Evolutionary conservation across 2,888 invertebrate species (phyloP).

Genomic region (Drosophila fulvimacula): DNA sequence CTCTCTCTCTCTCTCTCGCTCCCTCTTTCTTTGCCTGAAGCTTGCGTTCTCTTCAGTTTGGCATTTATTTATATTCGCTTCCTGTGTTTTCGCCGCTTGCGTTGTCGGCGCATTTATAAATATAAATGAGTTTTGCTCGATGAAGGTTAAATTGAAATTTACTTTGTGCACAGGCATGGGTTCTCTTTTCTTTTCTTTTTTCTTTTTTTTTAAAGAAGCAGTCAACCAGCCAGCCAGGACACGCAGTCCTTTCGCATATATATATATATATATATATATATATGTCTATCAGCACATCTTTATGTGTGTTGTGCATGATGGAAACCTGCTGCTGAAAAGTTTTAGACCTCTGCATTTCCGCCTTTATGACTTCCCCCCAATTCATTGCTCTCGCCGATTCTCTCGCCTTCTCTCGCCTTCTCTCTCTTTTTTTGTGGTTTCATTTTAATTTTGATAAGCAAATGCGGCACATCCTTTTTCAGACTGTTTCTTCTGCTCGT

Average conservation of each 20-base stretch:
- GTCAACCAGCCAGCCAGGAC: slow-evolving; percentile 15
- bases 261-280: background rate
- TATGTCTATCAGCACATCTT: background rate
- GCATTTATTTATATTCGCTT: slow-evolving; percentile 73
- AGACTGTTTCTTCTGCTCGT: background rate
- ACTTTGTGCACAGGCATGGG: slow-evolving; percentile 52
- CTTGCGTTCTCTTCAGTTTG: slow-evolving; percentile 31
- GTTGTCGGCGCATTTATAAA: slow-evolving; percentile 83
- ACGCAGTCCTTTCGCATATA: slow-evolving; percentile 25
- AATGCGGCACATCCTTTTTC: slow-evolving; percentile 62
- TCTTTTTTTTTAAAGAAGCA: slow-evolving; percentile 40
- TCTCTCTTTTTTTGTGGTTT: slow-evolving; percentile 42
- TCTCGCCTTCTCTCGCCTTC: slow-evolving; percentile 7
- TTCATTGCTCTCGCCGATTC: slow-evolving; percentile 1
- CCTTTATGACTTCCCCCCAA: slow-evolving; percentile 33
- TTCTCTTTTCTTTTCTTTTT: slow-evolving; percentile 39
- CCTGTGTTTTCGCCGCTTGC: slow-evolving; percentile 41
- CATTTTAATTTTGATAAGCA: slow-evolving; percentile 76
- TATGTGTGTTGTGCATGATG: slow-evolving; percentile 44
- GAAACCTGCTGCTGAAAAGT: slow-evolving; percentile 65
- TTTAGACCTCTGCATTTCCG: slow-evolving; percentile 59
- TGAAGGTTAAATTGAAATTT: slow-evolving; percentile 83
- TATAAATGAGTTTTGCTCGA: slow-evolving; percentile 84
- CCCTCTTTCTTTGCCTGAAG: slow-evolving; percentile 2
- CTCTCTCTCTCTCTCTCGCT: background rate